phyloP scores from a whole-genome alignment of 2,888 invertebrate species.

The Synergus gifuensis region DNA sequence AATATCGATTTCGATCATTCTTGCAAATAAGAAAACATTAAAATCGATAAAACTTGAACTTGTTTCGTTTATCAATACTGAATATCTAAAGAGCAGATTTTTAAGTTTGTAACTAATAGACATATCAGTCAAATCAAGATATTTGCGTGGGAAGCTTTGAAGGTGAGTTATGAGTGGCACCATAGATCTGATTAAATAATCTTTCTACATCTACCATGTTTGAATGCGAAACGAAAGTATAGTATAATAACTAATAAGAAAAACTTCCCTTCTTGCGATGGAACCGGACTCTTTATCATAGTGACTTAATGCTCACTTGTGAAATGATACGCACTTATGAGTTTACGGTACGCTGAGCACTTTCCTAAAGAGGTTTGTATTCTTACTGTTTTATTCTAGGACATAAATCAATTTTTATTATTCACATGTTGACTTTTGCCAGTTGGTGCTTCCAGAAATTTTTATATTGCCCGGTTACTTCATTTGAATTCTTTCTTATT shows the following conservation, averaged over 20 bases:
- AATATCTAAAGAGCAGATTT: conserved; percentile 4
- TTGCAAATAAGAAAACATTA: background rate
- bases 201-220: background rate
- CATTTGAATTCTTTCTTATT: background rate
- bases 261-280: background rate
- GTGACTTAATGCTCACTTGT: conserved; percentile 30
- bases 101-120: background rate
- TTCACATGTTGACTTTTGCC: conserved; percentile 13
- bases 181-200: background rate
- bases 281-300: conserved; percentile 34
- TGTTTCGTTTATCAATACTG: background rate
- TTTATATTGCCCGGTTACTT: background rate
- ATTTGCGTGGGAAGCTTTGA: background rate
- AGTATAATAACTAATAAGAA: conserved; percentile 26
- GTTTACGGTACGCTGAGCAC: conserved; percentile 12
- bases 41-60: background rate
- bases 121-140: background rate
- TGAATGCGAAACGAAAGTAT: conserved; percentile 18
- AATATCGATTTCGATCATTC: background rate
- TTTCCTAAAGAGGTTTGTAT: conserved; percentile 25
- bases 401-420: conserved; percentile 22
- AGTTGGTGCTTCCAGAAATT: conserved; percentile 13
- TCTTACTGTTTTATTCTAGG: conserved; percentile 5
- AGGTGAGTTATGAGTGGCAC: background rate
- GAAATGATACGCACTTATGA: conserved; percentile 31